A percentile compares a stretch with the other conserved stretches of the same genome.
Evolutionary conservation across 2,797 vertebrate species (phyloP).

Genomic region (Brachyalestes nurse): DNA sequence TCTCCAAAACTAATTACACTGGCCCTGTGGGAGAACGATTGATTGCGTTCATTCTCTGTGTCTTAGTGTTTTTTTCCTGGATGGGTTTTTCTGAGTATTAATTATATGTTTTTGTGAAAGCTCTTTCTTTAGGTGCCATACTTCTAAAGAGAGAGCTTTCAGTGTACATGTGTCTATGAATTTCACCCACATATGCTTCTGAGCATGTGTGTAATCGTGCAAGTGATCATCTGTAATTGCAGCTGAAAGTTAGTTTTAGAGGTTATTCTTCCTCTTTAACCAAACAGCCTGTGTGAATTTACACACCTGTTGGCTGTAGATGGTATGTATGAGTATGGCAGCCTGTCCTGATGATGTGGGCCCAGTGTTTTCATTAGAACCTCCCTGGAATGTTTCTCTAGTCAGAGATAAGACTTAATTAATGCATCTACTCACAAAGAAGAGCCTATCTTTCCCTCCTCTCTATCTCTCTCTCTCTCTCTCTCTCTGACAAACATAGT

Average conservation of each 20-base stretch:
- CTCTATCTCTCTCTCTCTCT: neutral
- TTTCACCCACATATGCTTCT: neutral
- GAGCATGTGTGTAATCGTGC: neutral
- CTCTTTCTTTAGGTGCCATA: neutral
- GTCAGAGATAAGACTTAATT: slow-evolving; percentile 54
- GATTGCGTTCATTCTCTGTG: neutral
- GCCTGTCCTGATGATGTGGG: slow-evolving; percentile 13
- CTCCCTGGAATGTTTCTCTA: slow-evolving; percentile 35
- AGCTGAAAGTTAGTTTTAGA: neutral
- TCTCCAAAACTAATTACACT: slow-evolving; percentile 37
- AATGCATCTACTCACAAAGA: slow-evolving; percentile 47
- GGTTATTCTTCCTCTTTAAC: neutral
- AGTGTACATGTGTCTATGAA: neutral
- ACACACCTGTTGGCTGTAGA: neutral
- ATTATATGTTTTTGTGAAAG: neutral
- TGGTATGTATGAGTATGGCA: neutral
- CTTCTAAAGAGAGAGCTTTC: neutral
- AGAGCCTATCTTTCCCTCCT: slow-evolving; percentile 7
- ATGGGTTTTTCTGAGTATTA: neutral
- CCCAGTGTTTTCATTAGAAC: slow-evolving; percentile 22
- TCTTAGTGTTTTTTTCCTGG: slow-evolving; percentile 9
- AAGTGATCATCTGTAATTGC: neutral
- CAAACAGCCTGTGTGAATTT: neutral
- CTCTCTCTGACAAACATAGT: neutral
- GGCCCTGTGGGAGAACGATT: slow-evolving; percentile 3